Evolutionary conservation across 1,140 invertebrate species (phyloP).

Genomic region (Cherax quadricarinatus): DNA sequence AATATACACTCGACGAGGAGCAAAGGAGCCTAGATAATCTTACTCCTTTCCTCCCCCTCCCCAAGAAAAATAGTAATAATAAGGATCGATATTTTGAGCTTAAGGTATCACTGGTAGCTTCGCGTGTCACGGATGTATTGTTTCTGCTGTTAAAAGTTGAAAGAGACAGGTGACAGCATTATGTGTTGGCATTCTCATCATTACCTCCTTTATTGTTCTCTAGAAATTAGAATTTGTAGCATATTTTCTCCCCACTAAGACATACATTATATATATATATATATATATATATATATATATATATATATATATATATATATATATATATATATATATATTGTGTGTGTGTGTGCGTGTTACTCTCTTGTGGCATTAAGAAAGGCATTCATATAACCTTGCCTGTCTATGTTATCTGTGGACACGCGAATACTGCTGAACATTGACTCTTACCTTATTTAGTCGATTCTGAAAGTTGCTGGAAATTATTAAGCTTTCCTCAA

Average conservation of each 20-base stretch:
- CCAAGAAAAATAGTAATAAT: background rate
- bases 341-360: background rate
- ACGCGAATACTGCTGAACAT: background rate
- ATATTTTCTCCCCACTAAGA: background rate
- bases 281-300: too few relatives aligned
- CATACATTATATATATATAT: background rate
- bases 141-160: background rate
- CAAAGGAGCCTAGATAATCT: too few relatives aligned
- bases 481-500: background rate
- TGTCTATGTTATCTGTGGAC: background rate
- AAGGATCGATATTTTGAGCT: background rate
- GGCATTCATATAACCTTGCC: constrained; percentile 20
- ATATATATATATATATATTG: too few relatives aligned
- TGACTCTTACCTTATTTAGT: background rate
- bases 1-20: background rate
- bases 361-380: constrained; percentile 35
- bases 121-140: background rate
- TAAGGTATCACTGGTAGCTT: background rate
- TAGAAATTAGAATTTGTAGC: background rate
- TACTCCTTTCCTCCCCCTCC: background rate
- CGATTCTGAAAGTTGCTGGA: background rate
- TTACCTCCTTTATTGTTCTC: background rate
- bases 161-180: constrained; percentile 1
- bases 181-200: constrained; percentile 5
- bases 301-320: background rate